Evolutionary conservation across 2,888 invertebrate species (phyloP).

Genomic region (Coremacera marginata): DNA sequence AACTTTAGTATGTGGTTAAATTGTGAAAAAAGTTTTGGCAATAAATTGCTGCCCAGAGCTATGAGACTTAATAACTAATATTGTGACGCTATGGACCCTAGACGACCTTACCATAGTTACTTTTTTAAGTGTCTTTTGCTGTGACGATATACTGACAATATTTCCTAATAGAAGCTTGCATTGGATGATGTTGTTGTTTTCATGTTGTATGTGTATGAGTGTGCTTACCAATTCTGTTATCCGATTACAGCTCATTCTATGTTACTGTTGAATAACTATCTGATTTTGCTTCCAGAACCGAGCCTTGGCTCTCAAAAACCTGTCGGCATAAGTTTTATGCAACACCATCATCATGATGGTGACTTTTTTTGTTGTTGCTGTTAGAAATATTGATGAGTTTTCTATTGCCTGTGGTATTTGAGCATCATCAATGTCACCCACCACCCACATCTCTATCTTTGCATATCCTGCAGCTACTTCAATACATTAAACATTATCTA

Average conservation of each 20-base stretch:
- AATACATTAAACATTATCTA: neutral
- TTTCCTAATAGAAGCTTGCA: neutral
- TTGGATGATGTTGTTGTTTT: neutral
- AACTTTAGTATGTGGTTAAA: neutral
- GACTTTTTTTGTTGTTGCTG: neutral
- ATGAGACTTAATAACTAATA: neutral
- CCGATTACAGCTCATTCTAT: too few species aligned
- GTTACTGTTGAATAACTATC: too few species aligned
- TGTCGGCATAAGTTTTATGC: too few species aligned
- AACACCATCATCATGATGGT: too few species aligned
- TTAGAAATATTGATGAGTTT: neutral
- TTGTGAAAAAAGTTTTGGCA: neutral
- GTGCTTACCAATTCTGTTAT: too few species aligned
- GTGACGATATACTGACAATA: neutral
- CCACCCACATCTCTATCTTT: neutral
- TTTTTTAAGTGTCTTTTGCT: neutral
- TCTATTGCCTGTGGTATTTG: neutral
- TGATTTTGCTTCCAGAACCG: too few species aligned
- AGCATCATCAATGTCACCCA: neutral
- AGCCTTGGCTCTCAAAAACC: too few species aligned
- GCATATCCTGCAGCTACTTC: slow-evolving; percentile 10
- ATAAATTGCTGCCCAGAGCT: neutral
- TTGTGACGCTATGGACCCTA: too few species aligned
- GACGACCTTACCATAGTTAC: neutral
- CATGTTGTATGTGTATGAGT: too few species aligned